A percentile compares a stretch with the other conserved stretches of the same genome.
Conservation (phyloP, 2,888 invertebrate genomes). For the Corythucha ciliata region DNA sequence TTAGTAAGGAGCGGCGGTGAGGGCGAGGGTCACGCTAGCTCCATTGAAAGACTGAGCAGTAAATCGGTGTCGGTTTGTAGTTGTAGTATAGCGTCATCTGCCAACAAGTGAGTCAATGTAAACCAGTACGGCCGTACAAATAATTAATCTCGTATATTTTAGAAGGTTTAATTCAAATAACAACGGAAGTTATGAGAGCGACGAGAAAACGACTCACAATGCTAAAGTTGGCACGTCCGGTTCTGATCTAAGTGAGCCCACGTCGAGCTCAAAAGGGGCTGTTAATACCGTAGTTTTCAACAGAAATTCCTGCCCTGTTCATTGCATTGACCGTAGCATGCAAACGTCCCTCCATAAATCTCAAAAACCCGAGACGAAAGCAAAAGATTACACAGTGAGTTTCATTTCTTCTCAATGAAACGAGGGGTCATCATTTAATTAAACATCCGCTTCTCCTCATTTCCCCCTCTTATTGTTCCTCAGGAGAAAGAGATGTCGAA, state of each 20-base stretch:
- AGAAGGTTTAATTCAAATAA: conserved; percentile 42
- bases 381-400: not conserved
- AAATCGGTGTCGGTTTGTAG: conserved; percentile 40
- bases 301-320: conserved; percentile 47
- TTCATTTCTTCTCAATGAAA: not conserved
- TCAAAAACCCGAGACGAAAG: not conserved
- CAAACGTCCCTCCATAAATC: conserved; percentile 50
- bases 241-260: conserved; percentile 26
- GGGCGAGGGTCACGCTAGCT: conserved; percentile 15
- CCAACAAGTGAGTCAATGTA: conserved; percentile 7
- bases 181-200: conserved; percentile 45
- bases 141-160: not conserved
- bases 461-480: not conserved
- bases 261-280: conserved; percentile 24
- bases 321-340: conserved; percentile 61
- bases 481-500: conserved; percentile 2
- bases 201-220: conserved; percentile 30
- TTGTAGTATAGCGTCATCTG: conserved; percentile 32
- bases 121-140: not conserved
- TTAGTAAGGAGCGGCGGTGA: conserved; percentile 25
- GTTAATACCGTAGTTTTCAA: conserved; percentile 24
- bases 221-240: conserved; percentile 27
- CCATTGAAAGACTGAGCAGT: conserved; percentile 26
- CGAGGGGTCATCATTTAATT: not conserved
- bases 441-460: not conserved